Percentiles rank a stretch among this genome's conserved stretches.
These are phyloP conservation scores for Xylophagus ater DNA, from an alignment of 2,888 invertebrate species.

Conservation along the genomic window DNA sequence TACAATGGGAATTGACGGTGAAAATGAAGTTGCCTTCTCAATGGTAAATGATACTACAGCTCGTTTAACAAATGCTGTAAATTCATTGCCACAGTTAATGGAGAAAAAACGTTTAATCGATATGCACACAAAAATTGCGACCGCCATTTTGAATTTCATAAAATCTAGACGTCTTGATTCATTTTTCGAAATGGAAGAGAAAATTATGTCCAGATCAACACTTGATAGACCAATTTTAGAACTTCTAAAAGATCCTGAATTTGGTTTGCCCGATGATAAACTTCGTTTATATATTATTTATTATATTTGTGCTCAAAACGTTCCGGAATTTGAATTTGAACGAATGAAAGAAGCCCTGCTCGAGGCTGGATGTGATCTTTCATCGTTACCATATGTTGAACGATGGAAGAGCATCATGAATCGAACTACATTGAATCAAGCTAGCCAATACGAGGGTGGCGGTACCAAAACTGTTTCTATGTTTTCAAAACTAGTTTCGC, in stretches of 20 bases:
- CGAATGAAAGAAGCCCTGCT: constrained; percentile 69
- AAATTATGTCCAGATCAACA: constrained; percentile 81
- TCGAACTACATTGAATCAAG: constrained; percentile 36
- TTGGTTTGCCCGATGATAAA: constrained; percentile 85
- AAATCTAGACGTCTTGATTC: constrained; percentile 87
- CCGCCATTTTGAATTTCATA: constrained; percentile 73
- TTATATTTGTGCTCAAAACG: constrained; percentile 71
- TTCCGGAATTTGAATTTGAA: constrained; percentile 72
- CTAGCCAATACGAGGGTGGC: constrained; percentile 80
- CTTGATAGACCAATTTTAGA: constrained; percentile 79
- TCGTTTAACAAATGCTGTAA: constrained; percentile 86
- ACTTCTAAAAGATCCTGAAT: constrained; percentile 72
- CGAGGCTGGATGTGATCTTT: constrained; percentile 74
- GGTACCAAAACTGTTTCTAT: constrained; percentile 94
- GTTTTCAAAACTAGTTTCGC: constrained; percentile 95
- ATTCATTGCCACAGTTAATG: constrained; percentile 89
- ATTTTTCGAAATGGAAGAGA: constrained; percentile 96
- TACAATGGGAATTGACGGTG: constrained; percentile 87
- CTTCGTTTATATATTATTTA: constrained; percentile 86
- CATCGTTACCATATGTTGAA: constrained; percentile 78
- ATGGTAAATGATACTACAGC: constrained; percentile 90
- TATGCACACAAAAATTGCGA: constrained; percentile 98
- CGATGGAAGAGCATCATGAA: constrained; percentile 61
- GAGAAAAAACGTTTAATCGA: constrained; percentile 96
- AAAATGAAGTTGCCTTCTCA: constrained; percentile 72